Evolutionary conservation across 23 tunicate species (phyloP).

Genomic region (Halocynthia aurantium): DNA sequence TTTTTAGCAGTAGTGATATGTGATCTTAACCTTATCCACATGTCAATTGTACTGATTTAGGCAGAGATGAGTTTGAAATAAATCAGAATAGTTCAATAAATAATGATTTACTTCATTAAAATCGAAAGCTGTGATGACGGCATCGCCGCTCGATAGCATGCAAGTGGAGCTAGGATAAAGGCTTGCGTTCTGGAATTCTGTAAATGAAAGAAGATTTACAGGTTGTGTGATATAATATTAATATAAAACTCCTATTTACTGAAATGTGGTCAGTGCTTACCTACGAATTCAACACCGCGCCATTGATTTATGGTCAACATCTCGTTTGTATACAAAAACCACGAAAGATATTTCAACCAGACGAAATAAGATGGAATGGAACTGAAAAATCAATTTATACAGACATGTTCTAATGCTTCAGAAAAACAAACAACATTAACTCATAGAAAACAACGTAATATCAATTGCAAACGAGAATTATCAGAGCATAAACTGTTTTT

Average conservation of each 20-base stretch:
- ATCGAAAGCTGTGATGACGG: constrained; percentile 1
- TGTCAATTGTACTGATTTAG: no score
- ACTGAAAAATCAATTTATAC: constrained; percentile 9
- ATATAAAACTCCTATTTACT: background rate
- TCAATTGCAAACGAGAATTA: background rate
- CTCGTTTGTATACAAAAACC: constrained; percentile 74
- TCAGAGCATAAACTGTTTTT: background rate
- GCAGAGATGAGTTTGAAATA: background rate
- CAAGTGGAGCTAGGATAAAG: background rate
- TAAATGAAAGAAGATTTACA: no score
- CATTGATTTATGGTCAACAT: constrained; percentile 69
- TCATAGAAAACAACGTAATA: background rate
- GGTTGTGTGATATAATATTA: no score
- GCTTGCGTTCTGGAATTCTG: background rate
- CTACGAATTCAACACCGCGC: constrained; percentile 49
- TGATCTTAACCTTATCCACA: no score
- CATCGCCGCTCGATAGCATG: background rate
- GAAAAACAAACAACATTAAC: background rate
- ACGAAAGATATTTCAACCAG: constrained; percentile 79
- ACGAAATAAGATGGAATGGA: constrained; percentile 46
- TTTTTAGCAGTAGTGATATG: no score
- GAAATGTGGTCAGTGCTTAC: constrained; percentile 14
- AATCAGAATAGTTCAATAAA: background rate
- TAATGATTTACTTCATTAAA: constrained; percentile 1
- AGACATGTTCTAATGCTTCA: background rate